Base-by-base conservation (phyloP, 2,797 vertebrate species). In the Remorina albescens region DNA sequence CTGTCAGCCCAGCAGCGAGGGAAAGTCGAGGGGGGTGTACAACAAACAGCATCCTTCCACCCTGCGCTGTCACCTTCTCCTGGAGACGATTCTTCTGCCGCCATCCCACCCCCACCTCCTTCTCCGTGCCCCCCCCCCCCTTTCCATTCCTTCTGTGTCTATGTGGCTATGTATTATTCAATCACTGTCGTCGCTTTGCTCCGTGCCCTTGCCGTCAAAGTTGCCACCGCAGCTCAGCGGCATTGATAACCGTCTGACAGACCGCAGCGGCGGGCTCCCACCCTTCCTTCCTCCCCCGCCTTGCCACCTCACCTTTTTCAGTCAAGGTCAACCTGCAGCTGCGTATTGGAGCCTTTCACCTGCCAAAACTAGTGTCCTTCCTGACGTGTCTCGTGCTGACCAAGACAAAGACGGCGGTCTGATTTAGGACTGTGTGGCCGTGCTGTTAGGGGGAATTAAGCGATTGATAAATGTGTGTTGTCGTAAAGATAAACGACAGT, bases 221-320 rank as follows among this genome's bases (percentile, higher is more conserved):
- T n/a, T 6, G 68, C 70, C 80, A 88, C 83, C 81, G 74, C 83
- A 85, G 85, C 86, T 88, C 86, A 83, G 83, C 85, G 76, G 82
- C 88, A 91, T 88, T 90, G 91, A 93, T 93, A 93, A 90, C 89
- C 80, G 88, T 75, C 89, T 93, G 93, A 92, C 93, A 92, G 87
- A 79, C 84, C 84, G 60, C 84, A 80, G 88, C 49, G 86, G 76
- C 87, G 72, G 68, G 85, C 84, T 68, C 80, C 19, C 37, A 60
- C 42, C 44, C 3, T 76, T 73, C 74, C 67, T 67, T 49, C 63
- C 54, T 57, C 70, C 67, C 73, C 64, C 55, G 80, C 81, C 76
- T 75, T 65, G 21, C 80, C n/a, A 49, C 67, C 66, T 84, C 50
- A 73, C 77, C 69, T 86, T 81, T 87, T 80, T 77, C 75, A n/a